Evolutionary conservation across 2,797 vertebrate genomes (phyloP).

Genomic region (Enteromius radiatus): DNA sequence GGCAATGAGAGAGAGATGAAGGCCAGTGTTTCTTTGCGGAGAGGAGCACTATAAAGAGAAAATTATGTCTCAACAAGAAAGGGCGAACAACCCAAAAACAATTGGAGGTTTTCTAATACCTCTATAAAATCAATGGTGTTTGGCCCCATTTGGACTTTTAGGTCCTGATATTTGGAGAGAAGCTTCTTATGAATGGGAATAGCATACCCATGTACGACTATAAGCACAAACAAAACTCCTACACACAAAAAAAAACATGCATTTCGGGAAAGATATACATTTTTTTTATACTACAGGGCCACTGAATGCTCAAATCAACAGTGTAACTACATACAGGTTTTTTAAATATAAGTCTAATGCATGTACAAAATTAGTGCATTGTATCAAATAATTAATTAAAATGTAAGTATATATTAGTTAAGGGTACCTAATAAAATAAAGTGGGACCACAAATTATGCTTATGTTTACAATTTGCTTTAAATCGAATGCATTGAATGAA

Average conservation of each 20-base stretch:
- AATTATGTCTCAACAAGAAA: conserved; percentile 40
- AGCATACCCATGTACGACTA: background rate
- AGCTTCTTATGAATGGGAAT: background rate
- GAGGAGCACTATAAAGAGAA: conserved; percentile 26
- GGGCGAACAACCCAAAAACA: conserved; percentile 8
- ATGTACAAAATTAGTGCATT: too few relatives aligned
- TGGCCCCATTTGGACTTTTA: background rate
- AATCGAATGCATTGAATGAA: background rate
- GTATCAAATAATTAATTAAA: too few relatives aligned
- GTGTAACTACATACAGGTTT: too few relatives aligned
- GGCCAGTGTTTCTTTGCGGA: conserved; percentile 16
- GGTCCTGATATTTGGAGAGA: background rate
- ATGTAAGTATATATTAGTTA: too few relatives aligned
- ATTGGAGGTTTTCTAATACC: conserved; percentile 11
- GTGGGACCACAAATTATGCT: too few relatives aligned
- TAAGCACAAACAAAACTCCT: background rate
- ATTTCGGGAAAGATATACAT: background rate
- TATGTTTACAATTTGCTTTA: too few relatives aligned
- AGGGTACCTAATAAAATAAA: too few relatives aligned
- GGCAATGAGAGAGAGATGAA: conserved; percentile 39
- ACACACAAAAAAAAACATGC: background rate
- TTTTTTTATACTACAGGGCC: background rate
- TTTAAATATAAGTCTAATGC: too few relatives aligned
- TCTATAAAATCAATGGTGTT: conserved; percentile 7
- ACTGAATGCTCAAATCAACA: background rate